Conservation (phyloP, 2,113 vertebrate species). For the Nycticryphes semicollaris region DNA sequence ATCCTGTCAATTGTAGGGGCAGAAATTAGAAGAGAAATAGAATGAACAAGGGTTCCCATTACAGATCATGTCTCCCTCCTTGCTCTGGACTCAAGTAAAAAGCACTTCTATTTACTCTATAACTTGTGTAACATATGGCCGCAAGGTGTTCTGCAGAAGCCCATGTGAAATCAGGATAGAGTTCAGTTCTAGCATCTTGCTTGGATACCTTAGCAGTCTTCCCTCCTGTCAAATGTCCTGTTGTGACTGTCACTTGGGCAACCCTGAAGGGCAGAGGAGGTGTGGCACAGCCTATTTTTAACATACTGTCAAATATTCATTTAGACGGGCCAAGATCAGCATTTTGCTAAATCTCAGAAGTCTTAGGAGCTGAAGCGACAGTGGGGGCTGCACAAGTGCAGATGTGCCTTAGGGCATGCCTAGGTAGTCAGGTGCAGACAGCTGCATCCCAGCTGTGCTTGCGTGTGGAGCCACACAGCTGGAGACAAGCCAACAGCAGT, state of each 20-base stretch:
- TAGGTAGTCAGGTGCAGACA: conserved; percentile 22
- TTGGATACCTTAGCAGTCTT: background rate
- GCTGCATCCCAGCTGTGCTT: conserved; percentile 39
- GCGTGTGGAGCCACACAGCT: background rate
- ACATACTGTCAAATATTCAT: background rate
- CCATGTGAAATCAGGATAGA: fast-evolving
- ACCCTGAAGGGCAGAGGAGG: background rate
- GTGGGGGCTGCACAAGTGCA: background rate
- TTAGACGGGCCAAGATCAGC: background rate
- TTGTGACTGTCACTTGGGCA: background rate
- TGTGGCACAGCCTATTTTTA: background rate
- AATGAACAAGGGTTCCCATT: background rate
- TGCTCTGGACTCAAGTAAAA: background rate
- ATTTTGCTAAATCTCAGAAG: background rate
- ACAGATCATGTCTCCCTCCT: background rate
- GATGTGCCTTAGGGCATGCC: background rate
- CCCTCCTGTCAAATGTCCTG: background rate
- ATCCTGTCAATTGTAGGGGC: background rate
- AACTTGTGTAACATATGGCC: background rate
- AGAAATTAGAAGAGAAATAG: background rate
- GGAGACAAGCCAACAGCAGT: background rate
- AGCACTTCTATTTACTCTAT: background rate
- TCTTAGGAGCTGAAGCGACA: background rate
- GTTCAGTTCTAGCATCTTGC: background rate
- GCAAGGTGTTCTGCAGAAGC: background rate